phyloP scores from a whole-genome alignment of 2,888 invertebrate species.

The Salpingus planirostris region DNA sequence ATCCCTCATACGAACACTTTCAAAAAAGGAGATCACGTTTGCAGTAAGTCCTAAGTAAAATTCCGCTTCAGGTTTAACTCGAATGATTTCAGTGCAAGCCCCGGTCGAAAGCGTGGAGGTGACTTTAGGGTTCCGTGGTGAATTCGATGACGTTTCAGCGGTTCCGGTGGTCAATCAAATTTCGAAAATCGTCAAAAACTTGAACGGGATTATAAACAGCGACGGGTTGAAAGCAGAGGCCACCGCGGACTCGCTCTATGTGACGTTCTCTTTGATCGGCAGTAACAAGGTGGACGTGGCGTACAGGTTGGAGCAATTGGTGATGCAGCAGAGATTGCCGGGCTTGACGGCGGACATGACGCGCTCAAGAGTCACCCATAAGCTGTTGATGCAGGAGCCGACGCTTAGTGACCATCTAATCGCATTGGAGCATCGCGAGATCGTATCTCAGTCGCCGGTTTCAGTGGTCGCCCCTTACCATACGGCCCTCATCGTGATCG shows the following conservation, averaged over 20 bases:
- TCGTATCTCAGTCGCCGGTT: constrained; percentile 57
- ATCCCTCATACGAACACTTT: constrained; percentile 54
- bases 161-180: constrained; percentile 43
- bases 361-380: constrained; percentile 54
- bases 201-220: constrained; percentile 40
- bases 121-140: constrained; percentile 62
- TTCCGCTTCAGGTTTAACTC: background rate
- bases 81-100: constrained; percentile 48
- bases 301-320: constrained; percentile 70
- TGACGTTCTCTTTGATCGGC: constrained; percentile 60
- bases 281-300: constrained; percentile 69
- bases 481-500: constrained; percentile 66
- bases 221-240: constrained; percentile 47
- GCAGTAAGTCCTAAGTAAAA: constrained; percentile 40
- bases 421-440: constrained; percentile 57
- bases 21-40: constrained; percentile 48
- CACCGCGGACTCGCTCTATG: constrained; percentile 44
- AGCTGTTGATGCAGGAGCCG: constrained; percentile 37
- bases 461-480: constrained; percentile 65
- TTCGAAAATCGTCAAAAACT: constrained; percentile 41
- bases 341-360: constrained; percentile 54
- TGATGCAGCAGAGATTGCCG: constrained; percentile 44
- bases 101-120: constrained; percentile 68
- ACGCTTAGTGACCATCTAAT: constrained; percentile 35
- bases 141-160: constrained; percentile 45